Base-by-base conservation (phyloP, 1,140 invertebrate species). In the Psix sp. region DNA sequence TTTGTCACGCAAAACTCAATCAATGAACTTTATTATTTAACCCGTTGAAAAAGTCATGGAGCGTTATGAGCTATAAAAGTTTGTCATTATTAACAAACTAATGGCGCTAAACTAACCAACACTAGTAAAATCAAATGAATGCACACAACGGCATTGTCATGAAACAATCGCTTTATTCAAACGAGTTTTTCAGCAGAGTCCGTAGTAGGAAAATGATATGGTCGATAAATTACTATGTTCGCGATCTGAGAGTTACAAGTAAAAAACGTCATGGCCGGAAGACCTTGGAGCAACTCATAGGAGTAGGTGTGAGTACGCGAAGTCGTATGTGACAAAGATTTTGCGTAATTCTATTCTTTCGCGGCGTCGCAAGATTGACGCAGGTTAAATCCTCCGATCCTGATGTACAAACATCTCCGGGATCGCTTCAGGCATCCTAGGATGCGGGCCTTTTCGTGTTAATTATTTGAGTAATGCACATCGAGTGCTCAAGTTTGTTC, bases 241-340 rank as follows among this genome's bases (percentile, higher is more conserved):
- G 36, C 26, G 24, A 31, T 52, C 18, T 36, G 16, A 9, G 36
- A 24, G 31, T 24, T n/a, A 24, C 14, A 15, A 21, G 59, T 54
- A 65, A 56, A 66, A 66, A 66, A 45, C 7, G 4, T 7, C 6
- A 38, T 3, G 42, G 62, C 33, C 42, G 63, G 63, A 67, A 67
- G 51, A 13, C 63, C 63, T 67, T 67, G 63, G 29, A 26, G 63
- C 35, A 48, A 57, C 46, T 45, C 33, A 51, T 33, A 13, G 42
- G n/a, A 56, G 51, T 67, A 67, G 63, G 63, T 67, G 63, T 48
- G 35, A 57, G 63, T 67, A 67, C 43, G 29, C 51, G 11, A 49
- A 57, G 51, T 51, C 29, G 29, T 38, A 49, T 33, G 20, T 36
- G 43, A 57, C 45, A 67, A 49, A 48, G 40, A 57, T 57, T 67